Evolutionary conservation across 2,113 vertebrate species (phyloP), one percentile per base, ranked within the genome.

Genomic region (Odontesthes bonariensis): DNA sequence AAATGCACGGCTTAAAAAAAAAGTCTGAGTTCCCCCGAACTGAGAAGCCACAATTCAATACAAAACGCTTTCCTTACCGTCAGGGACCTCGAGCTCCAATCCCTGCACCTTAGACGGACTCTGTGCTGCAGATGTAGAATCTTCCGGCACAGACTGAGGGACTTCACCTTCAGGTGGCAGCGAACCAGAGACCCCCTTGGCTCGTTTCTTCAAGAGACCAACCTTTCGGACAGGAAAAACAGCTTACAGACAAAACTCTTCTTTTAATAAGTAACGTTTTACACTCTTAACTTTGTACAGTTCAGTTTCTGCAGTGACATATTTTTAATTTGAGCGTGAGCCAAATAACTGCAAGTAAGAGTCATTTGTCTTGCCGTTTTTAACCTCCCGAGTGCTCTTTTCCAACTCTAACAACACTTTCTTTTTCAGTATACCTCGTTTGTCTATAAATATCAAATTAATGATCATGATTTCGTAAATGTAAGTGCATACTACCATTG

Each of bases 191-290:
- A 88, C 87, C 22, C 91, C 95, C 49, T 92, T 94, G 47, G 95
- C 80, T 23, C 95, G 92, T 70, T 97, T 96, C 84, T 98, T 98
- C 87, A 98, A 92, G 77, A 99, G 88, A 1, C 87, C 94, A 60
- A 98, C 97, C 98, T 99, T 87, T 11, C 3, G 3, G 11, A 75
- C 6, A 69, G 22, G n/a, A 44, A 8, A 51, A 40, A 5, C 53
- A 52, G 33, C 5, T n/a, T 8, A 22, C 6, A 23, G 3, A 23
- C 32, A 1, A 17, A 27, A 27, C 27, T 27, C 27, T 27, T 27
- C 27, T 27, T 27, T 27, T 1, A 27, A 27, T 27, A 27, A 27
- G 3, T 27, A 3, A 27, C 27, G 27, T 27, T 27, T 10, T 38
- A 38, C 35, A 38, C 35, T 38, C 10, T 7, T 38, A 38, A 38